Base-by-base conservation (phyloP, 2,113 vertebrate genomes). In the Malurus alboscapulatus region DNA sequence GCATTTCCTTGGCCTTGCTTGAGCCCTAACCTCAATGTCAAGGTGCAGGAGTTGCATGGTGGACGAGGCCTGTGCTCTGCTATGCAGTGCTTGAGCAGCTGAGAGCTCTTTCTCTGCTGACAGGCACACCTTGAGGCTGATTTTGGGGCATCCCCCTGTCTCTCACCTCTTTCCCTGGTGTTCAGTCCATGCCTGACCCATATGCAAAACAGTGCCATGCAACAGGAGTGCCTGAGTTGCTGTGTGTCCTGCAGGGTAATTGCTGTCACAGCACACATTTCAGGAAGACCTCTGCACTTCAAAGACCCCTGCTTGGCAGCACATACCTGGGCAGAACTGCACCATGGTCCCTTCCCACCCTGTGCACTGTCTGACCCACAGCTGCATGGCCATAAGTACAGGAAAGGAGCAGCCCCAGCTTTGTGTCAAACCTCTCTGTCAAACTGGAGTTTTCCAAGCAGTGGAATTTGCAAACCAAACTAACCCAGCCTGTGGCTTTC, bases 51-150 rank as follows among this genome's bases (percentile, higher is more conserved):
- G 3, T 34, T 58, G 14, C 27, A 8, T 21, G 27, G 29, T 29
- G 32, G 26, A 34, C 29, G 29, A 58, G 26, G 15, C 16, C 24
- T 75, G 11, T 40, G n/a, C 42, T 66, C 36, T 38, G 48, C 47
- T 3, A 2, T 1, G 1, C 32, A 67, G 22, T 22, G 19, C 22
- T 21, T 47, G 59, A 44, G 34, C 21, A 66, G 15, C 32, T 69
- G 14, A 45, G 18, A 0, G 0, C 34, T 40, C 11, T 83, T 73
- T 38, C 9, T 55, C 50, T 17, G 14, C 36, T 48, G 38, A 40
- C 27, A 63, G 40, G 36, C 25, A 58, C 4, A 8, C 27, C 17
- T 66, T 85, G 67, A 74, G 80, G 25, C 10, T 85, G 17, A 26
- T 22, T 25, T 79, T 36, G 26, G 42, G 16, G 19, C 14, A 42